Evolutionary conservation across 2,797 vertebrate genomes (phyloP).

Genomic region (Chelon labrosus): DNA sequence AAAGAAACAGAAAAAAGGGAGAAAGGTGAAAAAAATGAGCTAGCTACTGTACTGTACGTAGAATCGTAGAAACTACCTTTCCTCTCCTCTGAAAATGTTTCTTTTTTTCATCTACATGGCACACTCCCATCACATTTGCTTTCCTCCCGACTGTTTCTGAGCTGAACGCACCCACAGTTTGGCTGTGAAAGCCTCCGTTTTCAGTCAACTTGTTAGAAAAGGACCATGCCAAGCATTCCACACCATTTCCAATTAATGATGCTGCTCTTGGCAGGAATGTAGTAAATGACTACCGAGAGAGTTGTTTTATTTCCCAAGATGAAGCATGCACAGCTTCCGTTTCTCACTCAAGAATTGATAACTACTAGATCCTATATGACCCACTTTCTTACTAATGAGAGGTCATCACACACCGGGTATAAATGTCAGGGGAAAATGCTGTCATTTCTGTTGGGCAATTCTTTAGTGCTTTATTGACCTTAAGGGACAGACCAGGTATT

Average conservation of each 20-base stretch:
- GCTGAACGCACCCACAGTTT: conserved; percentile 68
- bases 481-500: conserved; percentile 68
- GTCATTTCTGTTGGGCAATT: conserved; percentile 73
- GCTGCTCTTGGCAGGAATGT: conserved; percentile 78
- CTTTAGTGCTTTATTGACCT: conserved; percentile 78
- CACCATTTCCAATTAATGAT: conserved; percentile 84
- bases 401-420: conserved; percentile 72
- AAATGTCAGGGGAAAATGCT: conserved; percentile 67
- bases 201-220: conserved; percentile 78
- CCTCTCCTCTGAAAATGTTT: conserved; percentile 14
- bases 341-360: conserved; percentile 75
- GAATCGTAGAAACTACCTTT: conserved; percentile 21
- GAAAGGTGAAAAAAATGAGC: conserved; percentile 22
- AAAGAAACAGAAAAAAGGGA: conserved; percentile 12
- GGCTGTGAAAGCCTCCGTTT: conserved; percentile 61
- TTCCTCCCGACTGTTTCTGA: conserved; percentile 57
- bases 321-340: conserved; percentile 69
- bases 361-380: conserved; percentile 72
- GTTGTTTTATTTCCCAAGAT: conserved; percentile 81
- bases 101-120: conserved; percentile 46
- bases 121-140: conserved; percentile 51
- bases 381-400: conserved; percentile 81
- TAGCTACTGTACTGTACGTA: conserved; percentile 1
- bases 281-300: conserved; percentile 79
- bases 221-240: conserved; percentile 77